Evolutionary conservation across 2,113 vertebrate genomes (phyloP).

Genomic region (Odontophorus gujanensis): DNA sequence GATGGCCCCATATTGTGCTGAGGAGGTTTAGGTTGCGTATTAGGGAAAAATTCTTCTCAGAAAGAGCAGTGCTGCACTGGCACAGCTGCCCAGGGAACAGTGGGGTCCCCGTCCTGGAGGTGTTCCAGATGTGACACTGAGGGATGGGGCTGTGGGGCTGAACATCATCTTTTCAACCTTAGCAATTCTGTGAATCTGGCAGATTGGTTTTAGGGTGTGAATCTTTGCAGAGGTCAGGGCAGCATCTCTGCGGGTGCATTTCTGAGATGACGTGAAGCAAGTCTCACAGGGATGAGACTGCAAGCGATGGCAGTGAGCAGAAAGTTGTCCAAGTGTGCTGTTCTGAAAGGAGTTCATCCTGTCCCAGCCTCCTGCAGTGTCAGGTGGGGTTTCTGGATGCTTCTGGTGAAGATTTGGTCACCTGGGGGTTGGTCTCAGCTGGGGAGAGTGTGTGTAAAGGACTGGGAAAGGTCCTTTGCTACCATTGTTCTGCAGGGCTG

Average conservation of each 20-base stretch:
- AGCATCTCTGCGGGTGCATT: fast-evolving
- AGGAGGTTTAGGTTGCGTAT: too few relatives aligned
- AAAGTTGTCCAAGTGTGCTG: neutral
- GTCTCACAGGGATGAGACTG: neutral
- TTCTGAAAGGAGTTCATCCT: neutral
- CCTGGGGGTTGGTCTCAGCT: neutral
- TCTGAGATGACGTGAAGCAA: neutral
- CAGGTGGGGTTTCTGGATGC: neutral
- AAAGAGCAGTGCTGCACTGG: too few relatives aligned
- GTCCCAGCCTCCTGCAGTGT: neutral
- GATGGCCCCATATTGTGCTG: too few relatives aligned
- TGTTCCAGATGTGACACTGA: too few relatives aligned
- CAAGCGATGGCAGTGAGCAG: neutral
- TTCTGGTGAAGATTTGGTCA: neutral
- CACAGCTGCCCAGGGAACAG: too few relatives aligned
- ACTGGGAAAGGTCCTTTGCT: neutral
- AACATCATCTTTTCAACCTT: too few relatives aligned
- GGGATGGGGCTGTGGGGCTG: too few relatives aligned
- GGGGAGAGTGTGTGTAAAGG: neutral
- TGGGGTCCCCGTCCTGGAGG: too few relatives aligned
- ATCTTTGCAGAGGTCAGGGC: neutral
- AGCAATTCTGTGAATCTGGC: too few relatives aligned
- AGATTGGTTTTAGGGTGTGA: neutral
- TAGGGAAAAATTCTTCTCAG: too few relatives aligned
- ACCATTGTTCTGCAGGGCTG: neutral